Evolutionary conservation across 2,797 vertebrate genomes (phyloP).

Genomic region (Siniperca undulata): DNA sequence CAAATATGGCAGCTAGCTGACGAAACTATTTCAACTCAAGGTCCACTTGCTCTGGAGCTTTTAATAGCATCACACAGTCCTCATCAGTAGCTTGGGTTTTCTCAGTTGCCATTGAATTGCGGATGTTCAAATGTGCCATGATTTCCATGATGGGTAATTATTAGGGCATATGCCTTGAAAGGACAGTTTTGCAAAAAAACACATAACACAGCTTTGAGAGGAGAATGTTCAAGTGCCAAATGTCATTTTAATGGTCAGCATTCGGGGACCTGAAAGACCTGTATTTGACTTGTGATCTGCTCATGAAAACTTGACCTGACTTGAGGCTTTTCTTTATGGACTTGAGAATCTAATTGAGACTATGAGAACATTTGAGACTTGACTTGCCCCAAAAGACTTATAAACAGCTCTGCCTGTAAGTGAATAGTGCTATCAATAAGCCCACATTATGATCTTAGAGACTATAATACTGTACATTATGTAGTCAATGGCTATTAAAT

Average conservation of each 20-base stretch:
- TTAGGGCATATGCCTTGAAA: background rate
- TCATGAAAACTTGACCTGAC: background rate
- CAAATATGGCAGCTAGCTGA: background rate
- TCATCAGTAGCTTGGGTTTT: background rate
- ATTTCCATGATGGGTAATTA: background rate
- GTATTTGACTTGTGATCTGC: background rate
- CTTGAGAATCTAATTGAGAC: background rate
- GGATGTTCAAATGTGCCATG: background rate
- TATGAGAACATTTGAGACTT: background rate
- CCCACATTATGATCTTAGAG: slow-evolving; percentile 2
- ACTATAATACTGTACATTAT: slow-evolving; percentile 9
- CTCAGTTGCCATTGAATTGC: background rate
- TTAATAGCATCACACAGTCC: background rate
- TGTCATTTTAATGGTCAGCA: background rate
- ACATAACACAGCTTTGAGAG: background rate
- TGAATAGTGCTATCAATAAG: slow-evolving; percentile 1
- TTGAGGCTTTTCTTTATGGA: background rate
- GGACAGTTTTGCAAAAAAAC: background rate
- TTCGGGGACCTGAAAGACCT: background rate
- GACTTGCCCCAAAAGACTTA: background rate
- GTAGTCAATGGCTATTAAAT: slow-evolving; percentile 20
- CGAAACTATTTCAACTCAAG: background rate
- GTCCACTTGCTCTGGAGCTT: background rate
- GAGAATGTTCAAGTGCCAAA: background rate
- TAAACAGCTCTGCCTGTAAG: background rate